Evolutionary conservation across 2,113 vertebrate genomes (phyloP).

Genomic region (Mormoops blainvillei): DNA sequence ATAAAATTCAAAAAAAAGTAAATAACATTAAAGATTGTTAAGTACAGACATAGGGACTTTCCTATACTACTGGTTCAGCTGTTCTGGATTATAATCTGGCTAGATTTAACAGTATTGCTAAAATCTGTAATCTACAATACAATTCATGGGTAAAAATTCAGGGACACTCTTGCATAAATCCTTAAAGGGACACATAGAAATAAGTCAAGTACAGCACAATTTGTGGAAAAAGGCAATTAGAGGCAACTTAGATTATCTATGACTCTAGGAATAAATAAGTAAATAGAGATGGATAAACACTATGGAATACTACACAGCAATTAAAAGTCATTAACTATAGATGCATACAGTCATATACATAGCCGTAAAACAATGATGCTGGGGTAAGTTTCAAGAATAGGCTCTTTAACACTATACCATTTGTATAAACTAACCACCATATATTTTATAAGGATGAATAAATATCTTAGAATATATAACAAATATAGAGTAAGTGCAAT

Average conservation of each 20-base stretch:
- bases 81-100: background rate
- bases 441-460: background rate
- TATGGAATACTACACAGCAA: background rate
- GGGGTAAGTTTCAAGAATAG: background rate
- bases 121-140: background rate
- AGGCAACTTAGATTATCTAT: background rate
- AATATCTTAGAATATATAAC: background rate
- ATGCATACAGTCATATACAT: background rate
- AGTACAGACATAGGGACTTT: background rate
- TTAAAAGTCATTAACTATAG: background rate
- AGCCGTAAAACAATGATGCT: background rate
- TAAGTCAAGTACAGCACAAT: background rate
- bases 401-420: background rate
- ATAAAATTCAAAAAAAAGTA: background rate
- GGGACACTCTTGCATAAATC: background rate
- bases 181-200: background rate
- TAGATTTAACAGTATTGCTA: background rate
- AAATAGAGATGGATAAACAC: background rate
- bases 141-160: background rate
- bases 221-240: background rate
- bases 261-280: background rate
- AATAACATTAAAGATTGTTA: background rate
- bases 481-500: background rate
- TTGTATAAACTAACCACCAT: background rate
- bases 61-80: background rate